phyloP scores from a whole-genome alignment of 1,140 invertebrate species.

The Dendrolimus punctatus region DNA sequence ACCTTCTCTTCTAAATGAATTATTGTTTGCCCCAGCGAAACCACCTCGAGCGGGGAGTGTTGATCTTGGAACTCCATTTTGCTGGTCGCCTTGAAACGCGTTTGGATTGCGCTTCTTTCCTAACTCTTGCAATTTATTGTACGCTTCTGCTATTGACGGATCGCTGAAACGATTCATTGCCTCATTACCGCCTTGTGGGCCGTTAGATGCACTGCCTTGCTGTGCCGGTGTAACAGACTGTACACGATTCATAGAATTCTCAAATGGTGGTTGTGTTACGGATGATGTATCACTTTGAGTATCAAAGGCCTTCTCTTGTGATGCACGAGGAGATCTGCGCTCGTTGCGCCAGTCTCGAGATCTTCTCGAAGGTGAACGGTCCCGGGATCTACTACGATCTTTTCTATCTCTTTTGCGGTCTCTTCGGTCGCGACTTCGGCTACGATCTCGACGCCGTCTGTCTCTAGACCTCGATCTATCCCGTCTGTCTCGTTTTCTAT shows the following conservation, averaged over 20 bases:
- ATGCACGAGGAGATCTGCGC: slow-evolving; percentile 48
- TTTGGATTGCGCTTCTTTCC: slow-evolving; percentile 75
- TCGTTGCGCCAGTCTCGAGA: slow-evolving; percentile 56
- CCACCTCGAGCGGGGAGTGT: slow-evolving; percentile 22
- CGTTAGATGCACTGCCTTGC: slow-evolving; percentile 15
- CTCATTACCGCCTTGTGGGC: slow-evolving; percentile 16
- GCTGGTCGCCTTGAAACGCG: slow-evolving; percentile 68
- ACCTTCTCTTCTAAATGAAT: slow-evolving; percentile 28
- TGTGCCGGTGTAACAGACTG: no score
- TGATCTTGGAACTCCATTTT: slow-evolving; percentile 29
- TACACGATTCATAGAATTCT: slow-evolving; percentile 5
- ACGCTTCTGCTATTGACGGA: slow-evolving; percentile 41
- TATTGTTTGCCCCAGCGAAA: slow-evolving; percentile 10
- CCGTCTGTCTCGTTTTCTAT: slow-evolving; percentile 69
- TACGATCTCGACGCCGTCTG: slow-evolving; percentile 68
- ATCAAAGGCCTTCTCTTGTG: slow-evolving; percentile 31
- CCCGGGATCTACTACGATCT: slow-evolving; percentile 67
- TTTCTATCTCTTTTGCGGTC: slow-evolving; percentile 71
- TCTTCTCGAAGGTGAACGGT: slow-evolving; percentile 43
- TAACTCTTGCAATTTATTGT: slow-evolving; percentile 70
- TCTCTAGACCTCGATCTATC: slow-evolving; percentile 69
- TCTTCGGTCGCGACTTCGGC: slow-evolving; percentile 72
- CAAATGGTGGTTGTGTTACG: background rate
- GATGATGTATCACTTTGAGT: slow-evolving; percentile 1
- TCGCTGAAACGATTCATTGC: slow-evolving; percentile 36